phyloP scores from a whole-genome alignment of 1,140 invertebrate species.

The Drosophila subpulchrella region DNA sequence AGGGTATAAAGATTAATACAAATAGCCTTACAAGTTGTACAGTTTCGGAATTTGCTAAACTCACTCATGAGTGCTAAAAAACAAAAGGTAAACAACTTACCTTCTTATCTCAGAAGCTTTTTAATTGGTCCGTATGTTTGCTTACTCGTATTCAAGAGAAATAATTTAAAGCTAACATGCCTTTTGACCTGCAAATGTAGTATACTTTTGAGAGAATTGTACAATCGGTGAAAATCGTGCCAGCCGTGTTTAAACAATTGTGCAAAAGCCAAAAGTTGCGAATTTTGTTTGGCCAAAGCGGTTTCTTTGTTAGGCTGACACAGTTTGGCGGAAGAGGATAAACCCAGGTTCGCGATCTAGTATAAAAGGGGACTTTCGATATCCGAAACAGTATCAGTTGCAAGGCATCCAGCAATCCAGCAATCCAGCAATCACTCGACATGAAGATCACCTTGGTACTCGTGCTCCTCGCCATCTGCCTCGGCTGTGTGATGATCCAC shows the following conservation, averaged over 20 bases:
- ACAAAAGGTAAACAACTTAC: neutral
- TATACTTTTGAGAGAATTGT: neutral
- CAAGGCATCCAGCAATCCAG: neutral
- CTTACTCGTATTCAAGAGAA: neutral
- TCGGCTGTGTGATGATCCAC: slow-evolving; percentile 1
- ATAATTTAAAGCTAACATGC: too few relatives aligned
- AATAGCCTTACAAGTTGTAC: neutral
- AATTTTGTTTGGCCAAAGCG: slow-evolving; percentile 7
- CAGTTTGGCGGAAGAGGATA: neutral
- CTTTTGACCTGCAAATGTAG: neutral
- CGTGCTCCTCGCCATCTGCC: neutral
- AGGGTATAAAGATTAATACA: too few relatives aligned
- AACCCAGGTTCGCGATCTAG: neutral
- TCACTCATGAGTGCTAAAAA: neutral
- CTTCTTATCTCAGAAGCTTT: neutral
- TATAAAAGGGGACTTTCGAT: neutral
- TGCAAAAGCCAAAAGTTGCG: neutral
- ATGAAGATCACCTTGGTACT: slow-evolving; percentile 14
- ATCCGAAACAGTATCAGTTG: slow-evolving; percentile 3
- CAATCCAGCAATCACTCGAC: neutral
- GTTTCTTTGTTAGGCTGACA: neutral
- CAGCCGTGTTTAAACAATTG: too few relatives aligned
- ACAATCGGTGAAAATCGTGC: too few relatives aligned
- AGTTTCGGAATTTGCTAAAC: neutral
- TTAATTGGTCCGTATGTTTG: neutral